Percentiles rank a stretch among this genome's conserved stretches.
Conservation (phyloP, 2,113 vertebrate species). For the Dermatemys mawii region DNA sequence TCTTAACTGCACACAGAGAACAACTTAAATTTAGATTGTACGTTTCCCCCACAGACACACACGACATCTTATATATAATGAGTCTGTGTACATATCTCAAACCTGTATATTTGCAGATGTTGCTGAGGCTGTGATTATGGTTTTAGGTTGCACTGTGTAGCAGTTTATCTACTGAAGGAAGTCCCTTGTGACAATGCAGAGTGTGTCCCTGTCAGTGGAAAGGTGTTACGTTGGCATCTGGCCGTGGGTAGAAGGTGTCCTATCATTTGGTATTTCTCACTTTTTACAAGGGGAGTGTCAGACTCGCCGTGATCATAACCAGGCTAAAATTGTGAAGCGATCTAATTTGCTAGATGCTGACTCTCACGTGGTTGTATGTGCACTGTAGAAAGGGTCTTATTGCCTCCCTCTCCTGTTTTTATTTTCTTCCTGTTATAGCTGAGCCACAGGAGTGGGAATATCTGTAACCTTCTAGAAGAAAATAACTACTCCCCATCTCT, state of each 20-base stretch:
- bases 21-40: fast-evolving
- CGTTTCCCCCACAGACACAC: neutral
- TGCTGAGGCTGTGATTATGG: neutral
- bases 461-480: neutral
- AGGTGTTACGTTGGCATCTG: fast-evolving
- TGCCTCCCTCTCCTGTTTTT: neutral
- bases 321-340: neutral
- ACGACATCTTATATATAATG: fast-evolving
- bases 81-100: fast-evolving
- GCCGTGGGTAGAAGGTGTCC: fast-evolving
- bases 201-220: fast-evolving
- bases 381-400: no score
- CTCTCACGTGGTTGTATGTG: no score
- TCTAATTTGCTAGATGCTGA: no score
- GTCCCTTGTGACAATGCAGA: neutral
- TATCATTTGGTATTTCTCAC: neutral
- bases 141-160: neutral
- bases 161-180: neutral
- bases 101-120: fast-evolving
- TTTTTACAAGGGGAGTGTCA: neutral
- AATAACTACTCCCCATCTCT: neutral
- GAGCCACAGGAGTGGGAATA: neutral
- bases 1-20: neutral
- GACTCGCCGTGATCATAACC: neutral
- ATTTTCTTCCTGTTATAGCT: neutral